phyloP scores from a whole-genome alignment of 2,888 invertebrate genomes.

The Thelaira solivaga region DNA sequence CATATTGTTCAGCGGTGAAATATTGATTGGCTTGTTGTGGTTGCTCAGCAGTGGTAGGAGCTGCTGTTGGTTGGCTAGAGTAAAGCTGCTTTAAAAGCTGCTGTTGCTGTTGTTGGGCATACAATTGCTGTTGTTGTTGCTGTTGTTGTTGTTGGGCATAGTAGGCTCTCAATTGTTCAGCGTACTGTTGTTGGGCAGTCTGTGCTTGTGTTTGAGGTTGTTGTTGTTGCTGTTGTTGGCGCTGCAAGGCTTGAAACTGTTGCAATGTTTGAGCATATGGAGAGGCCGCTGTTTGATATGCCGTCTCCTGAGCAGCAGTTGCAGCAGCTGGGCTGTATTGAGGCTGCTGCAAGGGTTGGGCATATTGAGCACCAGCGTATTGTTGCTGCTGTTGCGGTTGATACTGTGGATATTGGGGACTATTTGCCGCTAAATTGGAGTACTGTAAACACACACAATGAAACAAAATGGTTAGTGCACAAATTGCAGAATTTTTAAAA shows the following conservation, averaged over 20 bases:
- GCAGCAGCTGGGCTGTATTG: slow-evolving; percentile 62
- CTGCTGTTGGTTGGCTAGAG: slow-evolving; percentile 58
- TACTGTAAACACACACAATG: slow-evolving; percentile 50
- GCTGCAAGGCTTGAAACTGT: slow-evolving; percentile 53
- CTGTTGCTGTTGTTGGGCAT: slow-evolving; percentile 63
- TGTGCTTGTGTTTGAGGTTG: slow-evolving; percentile 66
- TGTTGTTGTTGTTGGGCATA: slow-evolving; percentile 68
- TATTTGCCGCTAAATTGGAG: slow-evolving; percentile 22
- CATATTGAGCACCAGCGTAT: slow-evolving; percentile 49
- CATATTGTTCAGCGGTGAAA: slow-evolving; percentile 73
- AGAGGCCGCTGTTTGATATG: slow-evolving; percentile 48
- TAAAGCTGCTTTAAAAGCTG: slow-evolving; percentile 70
- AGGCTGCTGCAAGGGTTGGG: slow-evolving; percentile 59
- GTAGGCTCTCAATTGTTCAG: slow-evolving; percentile 70
- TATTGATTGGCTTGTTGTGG: slow-evolving; percentile 67
- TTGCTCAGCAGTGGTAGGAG: slow-evolving; percentile 48
- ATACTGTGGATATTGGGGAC: slow-evolving; percentile 40
- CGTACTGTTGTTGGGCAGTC: slow-evolving; percentile 58
- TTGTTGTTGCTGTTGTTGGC: slow-evolving; percentile 65
- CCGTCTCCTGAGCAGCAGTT: slow-evolving; percentile 43
- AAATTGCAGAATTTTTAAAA: neutral
- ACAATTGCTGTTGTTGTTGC: slow-evolving; percentile 68
- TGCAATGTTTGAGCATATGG: slow-evolving; percentile 64
- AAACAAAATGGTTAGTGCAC: neutral
- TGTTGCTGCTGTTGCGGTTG: slow-evolving; percentile 51